Evolutionary conservation across 2,888 invertebrate species (phyloP), one percentile per base, ranked within the genome.

Genomic region (Leptinotarsa juncta): DNA sequence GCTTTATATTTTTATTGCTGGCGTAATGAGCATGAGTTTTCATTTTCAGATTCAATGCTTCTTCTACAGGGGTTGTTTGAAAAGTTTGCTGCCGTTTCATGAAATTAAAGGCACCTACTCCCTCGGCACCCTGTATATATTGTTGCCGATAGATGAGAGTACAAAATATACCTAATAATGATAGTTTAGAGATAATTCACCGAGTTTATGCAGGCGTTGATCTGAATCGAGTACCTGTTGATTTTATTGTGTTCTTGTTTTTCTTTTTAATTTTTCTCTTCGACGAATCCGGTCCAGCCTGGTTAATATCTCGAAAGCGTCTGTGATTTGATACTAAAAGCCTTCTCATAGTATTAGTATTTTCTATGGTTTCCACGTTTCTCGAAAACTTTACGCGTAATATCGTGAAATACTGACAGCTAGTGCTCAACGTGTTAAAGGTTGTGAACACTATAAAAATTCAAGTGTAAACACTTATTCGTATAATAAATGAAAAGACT

Each of bases 371-470:
- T 74, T 75, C 67, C 60, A 50, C 72, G 68, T 75, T 77, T 72
- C 69, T 53, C n/a, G 78, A 78, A 77, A 78, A 77, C 78, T 81
- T 78, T 79, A 76, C 80, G 78, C 79, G 79, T 81, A 81, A 83
- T 82, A 82, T 82, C 82, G 82, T 81, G 81, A 81, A 83, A 81
- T 80, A 80, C 73, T 80, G 78, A 76, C 73, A 62, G 57, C 42
- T 70, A 83, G 83, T 84, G 85, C 85, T 85, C 84, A 84, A 84
- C 84, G 81, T 82, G 81, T 80, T 73, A 78, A 71, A 79, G 85
- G 85, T 85, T 85, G 85, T 85, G 85, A 85, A 85, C 85, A 84
- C 84, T 84, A 78, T 76, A 76, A 70, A 77, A 68, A 78, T 14
- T 66, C 75, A 70, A 70, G 77, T 80, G 78, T 78, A 77, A 78